Base-by-base conservation (phyloP, 2,888 invertebrate species). In the Lutraria lutraria region DNA sequence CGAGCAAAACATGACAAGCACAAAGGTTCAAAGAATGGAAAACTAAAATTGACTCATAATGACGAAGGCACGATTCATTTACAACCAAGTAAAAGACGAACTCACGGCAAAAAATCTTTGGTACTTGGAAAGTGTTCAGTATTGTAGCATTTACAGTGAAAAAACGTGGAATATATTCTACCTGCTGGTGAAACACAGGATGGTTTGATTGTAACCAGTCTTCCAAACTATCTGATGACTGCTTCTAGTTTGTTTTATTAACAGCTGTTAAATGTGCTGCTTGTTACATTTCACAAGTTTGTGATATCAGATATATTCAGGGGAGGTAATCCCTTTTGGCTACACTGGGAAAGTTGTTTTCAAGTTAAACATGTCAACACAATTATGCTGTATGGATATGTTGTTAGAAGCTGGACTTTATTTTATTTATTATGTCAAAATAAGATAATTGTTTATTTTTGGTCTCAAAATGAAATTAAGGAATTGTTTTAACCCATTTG, bases 31-130 rank as follows among this genome's bases (percentile, higher is more conserved):
- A 92, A 90, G 87, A 91, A 92, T 76, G 90, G 92, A 52, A 92
- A 93, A 88, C 88, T 92, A 43, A 90, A 90, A 81, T 88, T 89
- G 84, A 91, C 92, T 82, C 91, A 93, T 83, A 92, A 93, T 79
- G 93, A 94, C 16, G 93, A 93, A 72, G 93, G 93, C 13, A 95
- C 95, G 3, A 95, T 96, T 81, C 94, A 92, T 81, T 91, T 96
- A 52, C 95, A 96, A 86, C 95, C 96, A 10, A 94, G 94, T 86
- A 95, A 95, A 91, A 90, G 95, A 92, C 88, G 95, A 84, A 95
- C 95, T 83, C 94, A 94, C 31, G 95, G 96, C 83, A 96, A 96
- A 91, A 96, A 96, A 86, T 93, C 94, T 12, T 86, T 94, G 43
- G 82, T 94, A 54, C 87, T 92, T 25, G 85, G 92, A 85, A 95